These are phyloP conservation scores for Erebia ligea DNA, from an alignment of 2,888 invertebrate species.

Conservation along the genomic window DNA sequence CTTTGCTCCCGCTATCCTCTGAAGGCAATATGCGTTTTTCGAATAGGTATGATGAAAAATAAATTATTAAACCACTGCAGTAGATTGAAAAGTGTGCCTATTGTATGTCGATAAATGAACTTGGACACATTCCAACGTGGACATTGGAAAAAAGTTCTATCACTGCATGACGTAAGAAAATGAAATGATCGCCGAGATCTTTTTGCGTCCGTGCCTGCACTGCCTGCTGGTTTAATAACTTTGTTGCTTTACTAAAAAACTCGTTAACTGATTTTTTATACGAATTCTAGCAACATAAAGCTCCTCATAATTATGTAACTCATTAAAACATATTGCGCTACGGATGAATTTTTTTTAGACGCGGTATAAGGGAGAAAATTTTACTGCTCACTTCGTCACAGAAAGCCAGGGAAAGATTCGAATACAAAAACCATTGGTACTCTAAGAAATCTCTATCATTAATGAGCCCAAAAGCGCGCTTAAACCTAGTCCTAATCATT, in stretches of 20 bases:
- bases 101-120: conserved; percentile 13
- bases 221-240: conserved; percentile 16
- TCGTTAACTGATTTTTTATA: conserved; percentile 21
- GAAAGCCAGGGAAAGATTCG: no score
- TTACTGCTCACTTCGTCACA: no score
- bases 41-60: neutral
- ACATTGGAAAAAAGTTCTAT: conserved; percentile 17
- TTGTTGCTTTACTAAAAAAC: neutral
- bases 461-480: no score
- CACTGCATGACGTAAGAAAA: conserved; percentile 19
- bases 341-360: neutral
- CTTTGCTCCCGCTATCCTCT: neutral
- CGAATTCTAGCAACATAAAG: conserved; percentile 5
- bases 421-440: no score
- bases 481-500: no score
- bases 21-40: no score
- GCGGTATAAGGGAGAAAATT: neutral
- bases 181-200: conserved; percentile 6
- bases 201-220: conserved; percentile 6
- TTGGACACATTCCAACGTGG: conserved; percentile 18
- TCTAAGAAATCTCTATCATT: no score
- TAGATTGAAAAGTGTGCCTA: conserved; percentile 8
- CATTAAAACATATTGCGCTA: conserved; percentile 1
- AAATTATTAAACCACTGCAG: conserved; percentile 1
- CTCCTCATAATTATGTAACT: neutral